These are phyloP conservation scores for Deilephila porcellus DNA, from an alignment of 2,888 invertebrate genomes.

Conservation along the genomic window DNA sequence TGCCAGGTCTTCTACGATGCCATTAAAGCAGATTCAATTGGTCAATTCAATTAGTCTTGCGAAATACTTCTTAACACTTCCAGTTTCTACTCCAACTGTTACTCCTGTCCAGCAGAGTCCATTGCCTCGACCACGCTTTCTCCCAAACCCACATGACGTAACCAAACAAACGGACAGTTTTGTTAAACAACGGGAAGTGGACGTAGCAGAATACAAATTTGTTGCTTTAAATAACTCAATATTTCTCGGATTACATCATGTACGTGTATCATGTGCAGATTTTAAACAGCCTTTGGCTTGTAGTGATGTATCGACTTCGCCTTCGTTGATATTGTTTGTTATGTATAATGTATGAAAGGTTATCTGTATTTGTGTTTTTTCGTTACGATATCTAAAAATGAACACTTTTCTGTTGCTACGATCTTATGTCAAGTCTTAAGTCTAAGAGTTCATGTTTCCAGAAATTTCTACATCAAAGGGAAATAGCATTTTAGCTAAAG, in stretches of 20 bases:
- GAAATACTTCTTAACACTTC: not conserved
- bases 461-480: too few relatives aligned
- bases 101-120: not conserved
- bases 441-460: too few relatives aligned
- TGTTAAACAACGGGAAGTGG: slow-evolving; percentile 26
- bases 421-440: too few relatives aligned
- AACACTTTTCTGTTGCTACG: too few relatives aligned
- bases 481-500: too few relatives aligned
- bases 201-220: slow-evolving; percentile 7
- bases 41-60: not conserved
- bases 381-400: too few relatives aligned
- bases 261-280: not conserved
- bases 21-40: not conserved
- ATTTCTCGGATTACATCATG: slow-evolving; percentile 13
- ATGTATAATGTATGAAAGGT: too few relatives aligned
- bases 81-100: too few relatives aligned
- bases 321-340: not conserved
- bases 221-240: slow-evolving; percentile 13
- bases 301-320: not conserved
- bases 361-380: too few relatives aligned
- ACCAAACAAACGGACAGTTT: not conserved
- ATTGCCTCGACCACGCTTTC: not conserved
- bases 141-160: not conserved
- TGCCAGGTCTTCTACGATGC: not conserved
- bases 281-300: not conserved